These are phyloP conservation scores for Malurus melanocephalus DNA, from an alignment of 2,113 vertebrate species.

Conservation along the genomic window DNA sequence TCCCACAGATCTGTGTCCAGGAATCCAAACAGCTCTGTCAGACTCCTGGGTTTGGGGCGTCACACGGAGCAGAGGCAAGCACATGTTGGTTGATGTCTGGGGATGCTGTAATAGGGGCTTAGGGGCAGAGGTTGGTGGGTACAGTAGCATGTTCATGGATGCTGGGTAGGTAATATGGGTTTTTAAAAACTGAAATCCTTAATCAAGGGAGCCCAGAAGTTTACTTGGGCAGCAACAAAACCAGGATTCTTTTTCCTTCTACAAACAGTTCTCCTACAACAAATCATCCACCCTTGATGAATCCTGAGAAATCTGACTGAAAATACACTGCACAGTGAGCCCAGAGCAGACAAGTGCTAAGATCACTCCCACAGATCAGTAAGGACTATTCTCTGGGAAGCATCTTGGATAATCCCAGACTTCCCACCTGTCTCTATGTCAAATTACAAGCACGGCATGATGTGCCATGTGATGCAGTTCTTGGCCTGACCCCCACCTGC, in stretches of 20 bases:
- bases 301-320: neutral
- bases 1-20: neutral
- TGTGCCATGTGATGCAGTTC: neutral
- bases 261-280: neutral
- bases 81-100: neutral
- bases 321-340: neutral
- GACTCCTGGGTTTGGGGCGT: neutral
- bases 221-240: neutral
- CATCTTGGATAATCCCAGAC: neutral
- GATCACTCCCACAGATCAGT: neutral
- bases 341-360: neutral
- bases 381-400: neutral
- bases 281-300: neutral
- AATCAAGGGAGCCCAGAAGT: neutral
- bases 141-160: neutral
- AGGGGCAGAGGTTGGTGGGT: neutral
- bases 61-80: neutral
- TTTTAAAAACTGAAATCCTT: neutral
- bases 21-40: accelerated
- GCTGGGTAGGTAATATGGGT: accelerated
- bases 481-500: neutral
- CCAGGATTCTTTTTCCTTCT: neutral
- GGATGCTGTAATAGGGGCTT: neutral
- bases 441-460: neutral
- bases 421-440: neutral